A percentile compares a stretch with the other conserved stretches of the same genome.
Conservation (phyloP, 2,113 vertebrate species). For the Micronycteris hirsuta region DNA sequence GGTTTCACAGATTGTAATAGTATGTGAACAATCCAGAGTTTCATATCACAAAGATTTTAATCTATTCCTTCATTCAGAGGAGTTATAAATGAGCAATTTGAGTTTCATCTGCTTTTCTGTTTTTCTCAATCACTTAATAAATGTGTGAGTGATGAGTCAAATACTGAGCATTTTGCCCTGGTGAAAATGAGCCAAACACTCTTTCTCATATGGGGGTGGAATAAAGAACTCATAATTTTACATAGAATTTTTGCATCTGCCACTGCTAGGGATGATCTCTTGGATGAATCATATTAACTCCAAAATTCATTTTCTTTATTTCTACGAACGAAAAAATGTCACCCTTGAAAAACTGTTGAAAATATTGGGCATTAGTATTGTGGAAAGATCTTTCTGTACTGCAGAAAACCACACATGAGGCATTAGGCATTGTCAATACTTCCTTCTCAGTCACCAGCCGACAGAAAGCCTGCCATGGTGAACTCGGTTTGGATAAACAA, state of each 20-base stretch:
- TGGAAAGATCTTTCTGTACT: neutral
- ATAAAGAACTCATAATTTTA: neutral
- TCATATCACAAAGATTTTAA: neutral
- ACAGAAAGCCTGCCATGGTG: neutral
- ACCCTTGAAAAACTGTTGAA: neutral
- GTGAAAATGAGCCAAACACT: constrained; percentile 15
- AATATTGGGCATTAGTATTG: neutral
- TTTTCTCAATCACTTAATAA: constrained; percentile 29
- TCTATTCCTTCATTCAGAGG: neutral
- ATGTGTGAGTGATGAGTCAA: constrained; percentile 49
- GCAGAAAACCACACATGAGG: neutral
- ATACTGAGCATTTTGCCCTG: constrained; percentile 42
- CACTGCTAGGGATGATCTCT: neutral
- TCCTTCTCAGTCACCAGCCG: neutral
- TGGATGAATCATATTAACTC: neutral
- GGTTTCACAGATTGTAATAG: neutral
- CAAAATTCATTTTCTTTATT: constrained; percentile 13
- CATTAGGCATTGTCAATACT: neutral
- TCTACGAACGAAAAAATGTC: neutral
- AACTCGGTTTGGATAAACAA: neutral
- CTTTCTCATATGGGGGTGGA: neutral
- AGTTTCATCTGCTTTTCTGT: neutral
- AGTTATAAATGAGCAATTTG: constrained; percentile 24
- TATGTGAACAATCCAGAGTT: neutral
- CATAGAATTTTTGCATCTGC: constrained; percentile 1